These are phyloP conservation scores for Pristiophorus japonicus DNA, from an alignment of 2,113 vertebrate genomes.

Conservation along the genomic window DNA sequence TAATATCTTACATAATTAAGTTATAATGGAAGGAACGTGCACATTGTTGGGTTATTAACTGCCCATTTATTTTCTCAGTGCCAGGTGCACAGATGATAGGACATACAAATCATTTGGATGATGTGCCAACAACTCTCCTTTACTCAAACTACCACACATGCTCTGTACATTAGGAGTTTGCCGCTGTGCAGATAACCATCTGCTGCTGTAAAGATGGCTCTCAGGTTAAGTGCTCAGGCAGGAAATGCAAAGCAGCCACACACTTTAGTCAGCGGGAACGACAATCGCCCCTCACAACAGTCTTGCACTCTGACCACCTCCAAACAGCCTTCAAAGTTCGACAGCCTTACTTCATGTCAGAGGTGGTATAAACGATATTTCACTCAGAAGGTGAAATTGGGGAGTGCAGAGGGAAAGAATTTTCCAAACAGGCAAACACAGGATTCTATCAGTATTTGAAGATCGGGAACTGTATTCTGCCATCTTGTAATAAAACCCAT, in stretches of 20 bases:
- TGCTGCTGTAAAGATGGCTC: conserved; percentile 53
- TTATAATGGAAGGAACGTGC: conserved; percentile 74
- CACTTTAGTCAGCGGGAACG: background rate
- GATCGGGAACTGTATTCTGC: background rate
- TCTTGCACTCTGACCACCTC: background rate
- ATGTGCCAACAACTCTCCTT: conserved; percentile 60
- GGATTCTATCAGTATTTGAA: too few relatives aligned
- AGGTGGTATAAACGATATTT: background rate
- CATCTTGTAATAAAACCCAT: too few relatives aligned
- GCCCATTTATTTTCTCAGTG: conserved; percentile 66
- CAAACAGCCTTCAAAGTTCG: background rate
- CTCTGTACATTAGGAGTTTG: conserved; percentile 67
- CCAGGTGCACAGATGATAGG: conserved; percentile 70
- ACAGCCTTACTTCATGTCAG: background rate
- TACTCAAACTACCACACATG: conserved; percentile 58
- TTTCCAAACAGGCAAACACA: background rate
- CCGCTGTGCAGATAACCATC: conserved; percentile 62
- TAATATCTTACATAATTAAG: conserved; percentile 81
- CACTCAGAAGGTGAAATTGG: background rate
- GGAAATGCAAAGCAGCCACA: background rate
- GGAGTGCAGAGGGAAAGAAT: background rate
- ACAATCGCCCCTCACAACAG: background rate
- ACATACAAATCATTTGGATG: conserved; percentile 63
- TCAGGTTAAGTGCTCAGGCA: background rate
- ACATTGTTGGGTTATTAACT: conserved; percentile 82